phyloP scores from a whole-genome alignment of 1,140 invertebrate genomes.

The Oncopodura yosiiana region DNA sequence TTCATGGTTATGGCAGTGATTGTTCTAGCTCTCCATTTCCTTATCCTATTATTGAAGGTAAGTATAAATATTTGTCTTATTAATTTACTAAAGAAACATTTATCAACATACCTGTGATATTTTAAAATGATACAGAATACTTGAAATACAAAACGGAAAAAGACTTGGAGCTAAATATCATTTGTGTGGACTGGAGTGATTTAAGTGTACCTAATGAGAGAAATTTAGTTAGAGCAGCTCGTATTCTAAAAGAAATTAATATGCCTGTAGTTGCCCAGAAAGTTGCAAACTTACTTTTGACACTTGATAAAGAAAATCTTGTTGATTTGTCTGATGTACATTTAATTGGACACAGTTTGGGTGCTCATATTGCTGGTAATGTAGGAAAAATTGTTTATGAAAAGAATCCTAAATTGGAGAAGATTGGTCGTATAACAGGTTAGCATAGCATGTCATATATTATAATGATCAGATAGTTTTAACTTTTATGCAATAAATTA shows the following conservation, averaged over 20 bases:
- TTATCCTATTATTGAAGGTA: neutral
- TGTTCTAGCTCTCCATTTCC: neutral
- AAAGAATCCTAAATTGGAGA: constrained; percentile 60
- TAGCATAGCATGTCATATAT: no score
- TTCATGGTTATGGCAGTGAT: neutral
- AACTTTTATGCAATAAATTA: no score
- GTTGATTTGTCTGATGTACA: constrained; percentile 57
- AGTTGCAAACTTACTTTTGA: no score
- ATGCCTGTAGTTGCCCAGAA: no score
- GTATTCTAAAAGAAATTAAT: neutral
- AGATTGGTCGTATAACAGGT: constrained; percentile 50
- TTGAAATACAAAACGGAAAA: neutral
- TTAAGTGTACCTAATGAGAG: neutral
- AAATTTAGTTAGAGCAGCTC: neutral
- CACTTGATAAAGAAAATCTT: neutral
- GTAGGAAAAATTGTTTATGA: constrained; percentile 62
- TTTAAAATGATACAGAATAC: neutral
- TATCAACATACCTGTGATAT: no score
- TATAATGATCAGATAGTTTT: no score
- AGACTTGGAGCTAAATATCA: neutral
- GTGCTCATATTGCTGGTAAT: constrained; percentile 70
- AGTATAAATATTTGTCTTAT: no score
- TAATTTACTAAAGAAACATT: no score
- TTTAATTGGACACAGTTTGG: constrained; percentile 72
- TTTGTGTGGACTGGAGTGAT: constrained; percentile 3